Conservation (phyloP, 1,140 invertebrate genomes). For the Spodoptera litura region DNA sequence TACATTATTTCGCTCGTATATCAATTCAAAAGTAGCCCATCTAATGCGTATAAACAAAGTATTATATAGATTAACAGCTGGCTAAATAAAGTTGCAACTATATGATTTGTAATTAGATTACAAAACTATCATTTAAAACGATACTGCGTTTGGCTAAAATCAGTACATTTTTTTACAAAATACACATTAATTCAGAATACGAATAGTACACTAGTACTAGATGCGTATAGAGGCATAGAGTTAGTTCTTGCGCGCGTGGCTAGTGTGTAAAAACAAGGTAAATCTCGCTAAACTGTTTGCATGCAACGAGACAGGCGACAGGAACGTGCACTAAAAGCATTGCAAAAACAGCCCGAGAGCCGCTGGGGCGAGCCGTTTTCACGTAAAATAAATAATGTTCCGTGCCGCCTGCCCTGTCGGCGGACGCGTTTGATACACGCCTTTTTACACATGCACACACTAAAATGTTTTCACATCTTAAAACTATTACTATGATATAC, state of each 20-base stretch:
- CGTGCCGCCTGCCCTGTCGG: conserved; percentile 66
- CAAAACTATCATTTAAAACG: not conserved
- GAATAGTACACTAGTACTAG: not conserved
- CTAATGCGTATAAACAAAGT: conserved; percentile 4
- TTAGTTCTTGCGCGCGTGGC: conserved; percentile 39
- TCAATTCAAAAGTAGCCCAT: conserved; percentile 7
- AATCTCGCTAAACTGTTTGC: conserved; percentile 78
- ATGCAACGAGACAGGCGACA: conserved; percentile 64
- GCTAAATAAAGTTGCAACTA: not conserved
- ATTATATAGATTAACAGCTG: conserved; percentile 4
- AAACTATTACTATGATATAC: not conserved
- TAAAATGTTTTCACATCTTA: conserved; percentile 60
- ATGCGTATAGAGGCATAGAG: not conserved
- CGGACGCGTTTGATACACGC: conserved; percentile 51
- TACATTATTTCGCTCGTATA: conserved; percentile 31
- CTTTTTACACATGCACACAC: conserved; percentile 56
- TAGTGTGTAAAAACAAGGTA: conserved; percentile 61
- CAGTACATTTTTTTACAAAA: conserved; percentile 1
- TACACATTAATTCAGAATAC: not conserved
- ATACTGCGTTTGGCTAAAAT: not conserved
- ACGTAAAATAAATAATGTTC: conserved; percentile 82
- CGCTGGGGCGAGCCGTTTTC: conserved; percentile 54
- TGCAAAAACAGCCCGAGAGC: conserved; percentile 64
- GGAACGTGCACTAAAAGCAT: conserved; percentile 66
- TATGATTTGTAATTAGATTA: not conserved